Base-by-base conservation (phyloP, 2,888 invertebrate genomes). In the Dromius quadrimaculatus region DNA sequence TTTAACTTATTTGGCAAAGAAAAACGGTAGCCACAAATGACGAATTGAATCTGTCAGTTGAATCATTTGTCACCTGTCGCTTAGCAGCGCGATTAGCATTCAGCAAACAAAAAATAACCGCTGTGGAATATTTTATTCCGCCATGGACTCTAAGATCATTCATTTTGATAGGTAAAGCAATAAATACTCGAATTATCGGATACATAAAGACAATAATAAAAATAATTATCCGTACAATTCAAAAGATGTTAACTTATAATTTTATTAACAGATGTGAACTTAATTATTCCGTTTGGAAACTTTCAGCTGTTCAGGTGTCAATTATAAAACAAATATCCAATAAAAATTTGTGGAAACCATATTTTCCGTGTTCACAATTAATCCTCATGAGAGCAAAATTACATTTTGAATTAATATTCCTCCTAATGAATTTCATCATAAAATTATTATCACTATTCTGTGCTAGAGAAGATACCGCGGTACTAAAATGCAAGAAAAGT, bases 21-120 rank as follows among this genome's bases (percentile, higher is more conserved):
- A 28, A 54, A 54, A 54, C 50, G 50, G 50, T 54, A 54, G 50
- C 50, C 9, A 28, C 50, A 54, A 54, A 54, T 54, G 50, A 54
- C 50, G 50, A 28, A 54, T 54, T 15, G 50, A 28, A 54, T 28
- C 50, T 54, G 28, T 8, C 50, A 23, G 13, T 54, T 28, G 13
- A 54, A 32, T 28, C 50, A 54, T 54, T 54, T 54, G 50, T 54
- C 50, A 54, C 50, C 50, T 54, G 50, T 54, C 50, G 5, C 50
- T 6, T 23, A 15, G 50, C 50, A 28, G 15, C 50, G 28, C 11
- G 15, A n/a, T 20, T 20, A 11, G 11, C 17, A 22, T 9, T n/a
- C n/a, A 2, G 20, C 20, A 20, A 47, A 20, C 20, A 47, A 47
- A 11, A 11, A 36, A 11, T 36, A 36, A 11, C 36, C n/a, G 36